These are phyloP conservation scores for Achlya flavicornis DNA, from an alignment of 2,888 invertebrate species.

Conservation along the genomic window DNA sequence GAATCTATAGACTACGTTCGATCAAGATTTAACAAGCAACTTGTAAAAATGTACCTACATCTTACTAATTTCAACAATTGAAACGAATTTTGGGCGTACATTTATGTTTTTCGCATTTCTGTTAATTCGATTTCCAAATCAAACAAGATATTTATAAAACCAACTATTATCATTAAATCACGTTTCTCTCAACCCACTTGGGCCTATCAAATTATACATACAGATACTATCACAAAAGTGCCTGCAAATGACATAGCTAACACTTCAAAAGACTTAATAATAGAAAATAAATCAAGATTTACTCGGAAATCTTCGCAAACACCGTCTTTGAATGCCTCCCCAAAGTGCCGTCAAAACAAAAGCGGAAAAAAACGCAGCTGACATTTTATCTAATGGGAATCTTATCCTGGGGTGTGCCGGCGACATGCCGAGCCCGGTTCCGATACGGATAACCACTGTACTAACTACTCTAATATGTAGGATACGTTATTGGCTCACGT, in stretches of 20 bases:
- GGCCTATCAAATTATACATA: not conserved
- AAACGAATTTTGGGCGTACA: too few relatives aligned
- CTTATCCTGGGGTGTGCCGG: conserved; percentile 10
- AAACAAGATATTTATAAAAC: too few relatives aligned
- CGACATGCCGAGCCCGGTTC: conserved; percentile 21
- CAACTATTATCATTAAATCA: too few relatives aligned
- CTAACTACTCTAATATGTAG: conserved; percentile 17
- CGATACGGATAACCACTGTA: conserved; percentile 22
- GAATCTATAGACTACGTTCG: too few relatives aligned
- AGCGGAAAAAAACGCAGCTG: conserved; percentile 27
- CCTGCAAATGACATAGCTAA: not conserved
- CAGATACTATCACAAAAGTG: too few relatives aligned
- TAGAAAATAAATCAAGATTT: conserved; percentile 5
- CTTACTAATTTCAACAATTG: too few relatives aligned
- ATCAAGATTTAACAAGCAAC: too few relatives aligned
- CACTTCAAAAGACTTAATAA: conserved; percentile 4
- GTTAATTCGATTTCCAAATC: too few relatives aligned
- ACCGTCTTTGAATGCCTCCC: not conserved
- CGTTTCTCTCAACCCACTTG: too few relatives aligned
- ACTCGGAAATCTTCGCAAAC: not conserved
- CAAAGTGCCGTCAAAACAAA: conserved; percentile 7
- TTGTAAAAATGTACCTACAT: too few relatives aligned
- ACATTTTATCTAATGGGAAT: conserved; percentile 28
- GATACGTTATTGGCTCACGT: conserved; percentile 19
- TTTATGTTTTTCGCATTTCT: too few relatives aligned